Evolutionary conservation across 2,797 vertebrate species (phyloP).

Genomic region (Botia almorhae): DNA sequence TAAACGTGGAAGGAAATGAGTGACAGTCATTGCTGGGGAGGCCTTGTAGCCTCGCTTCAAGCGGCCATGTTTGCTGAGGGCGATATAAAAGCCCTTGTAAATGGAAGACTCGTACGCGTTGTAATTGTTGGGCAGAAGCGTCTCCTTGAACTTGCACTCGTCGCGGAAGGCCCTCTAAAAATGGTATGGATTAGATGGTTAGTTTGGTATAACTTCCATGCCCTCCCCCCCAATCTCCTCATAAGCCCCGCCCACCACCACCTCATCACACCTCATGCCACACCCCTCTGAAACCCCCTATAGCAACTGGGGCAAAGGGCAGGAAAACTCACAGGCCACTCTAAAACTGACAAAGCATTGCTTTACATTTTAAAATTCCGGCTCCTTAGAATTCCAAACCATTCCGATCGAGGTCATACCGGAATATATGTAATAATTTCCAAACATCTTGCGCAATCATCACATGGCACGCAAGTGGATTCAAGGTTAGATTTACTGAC

Average conservation of each 20-base stretch:
- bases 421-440: not conserved
- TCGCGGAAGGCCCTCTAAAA: slow-evolving; percentile 89
- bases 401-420: not conserved
- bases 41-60: slow-evolving; percentile 91
- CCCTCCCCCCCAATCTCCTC: not conserved
- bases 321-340: slow-evolving; percentile 1
- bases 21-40: slow-evolving; percentile 91
- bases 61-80: slow-evolving; percentile 92
- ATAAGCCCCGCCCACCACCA: not conserved
- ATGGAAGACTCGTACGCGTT: slow-evolving; percentile 91
- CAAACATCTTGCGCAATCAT: not conserved
- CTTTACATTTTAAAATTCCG: not conserved
- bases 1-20: slow-evolving; percentile 95
- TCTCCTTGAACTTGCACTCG: slow-evolving; percentile 96
- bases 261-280: not conserved
- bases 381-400: not conserved
- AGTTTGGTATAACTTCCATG: slow-evolving; percentile 15
- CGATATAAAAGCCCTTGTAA: slow-evolving; percentile 88
- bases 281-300: not conserved
- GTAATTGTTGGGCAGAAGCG: slow-evolving; percentile 94
- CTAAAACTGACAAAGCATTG: not conserved
- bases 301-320: slow-evolving; percentile 17
- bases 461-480: not conserved
- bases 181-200: slow-evolving; percentile 42
- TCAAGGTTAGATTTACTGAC: slow-evolving; percentile 17